Percentiles rank a stretch among this genome's conserved stretches.
Conservation (phyloP, 1,140 invertebrate genomes). For the Anastrepha ludens region DNA sequence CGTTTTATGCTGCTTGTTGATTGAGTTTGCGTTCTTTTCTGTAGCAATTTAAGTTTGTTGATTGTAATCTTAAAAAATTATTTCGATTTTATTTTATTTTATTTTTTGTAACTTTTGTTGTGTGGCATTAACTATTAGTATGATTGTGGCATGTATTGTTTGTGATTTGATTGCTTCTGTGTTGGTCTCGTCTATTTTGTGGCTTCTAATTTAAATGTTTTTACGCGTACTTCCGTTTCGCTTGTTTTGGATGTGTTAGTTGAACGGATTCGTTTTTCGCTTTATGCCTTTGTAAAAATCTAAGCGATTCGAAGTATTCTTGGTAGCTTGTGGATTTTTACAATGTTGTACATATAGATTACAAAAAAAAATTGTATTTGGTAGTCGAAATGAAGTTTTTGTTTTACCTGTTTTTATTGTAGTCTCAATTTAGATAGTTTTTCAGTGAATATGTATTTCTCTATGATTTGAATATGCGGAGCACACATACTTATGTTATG, state of each 20-base stretch:
- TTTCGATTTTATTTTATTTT: neutral
- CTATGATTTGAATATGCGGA: too few relatives aligned
- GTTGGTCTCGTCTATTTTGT: neutral
- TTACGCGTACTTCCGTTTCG: conserved; percentile 24
- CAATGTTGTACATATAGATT: too few relatives aligned
- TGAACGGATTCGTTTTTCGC: neutral
- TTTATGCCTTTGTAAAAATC: too few relatives aligned
- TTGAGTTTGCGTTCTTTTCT: conserved; percentile 45
- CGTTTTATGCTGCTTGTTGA: conserved; percentile 31
- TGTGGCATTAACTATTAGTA: neutral
- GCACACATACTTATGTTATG: too few relatives aligned
- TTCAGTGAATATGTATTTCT: too few relatives aligned
- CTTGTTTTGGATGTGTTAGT: neutral
- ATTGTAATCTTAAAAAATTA: conserved; percentile 31
- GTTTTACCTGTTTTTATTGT: too few relatives aligned
- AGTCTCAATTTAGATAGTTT: too few relatives aligned
- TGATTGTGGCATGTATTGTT: conserved; percentile 36
- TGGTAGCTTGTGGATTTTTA: too few relatives aligned
- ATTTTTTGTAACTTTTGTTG: conserved; percentile 8
- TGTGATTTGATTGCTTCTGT: conserved; percentile 1
- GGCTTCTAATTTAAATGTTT: conserved; percentile 11
- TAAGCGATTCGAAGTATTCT: too few relatives aligned
- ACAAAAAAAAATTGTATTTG: too few relatives aligned
- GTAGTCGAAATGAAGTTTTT: too few relatives aligned
- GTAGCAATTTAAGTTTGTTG: conserved; percentile 28